Conservation (phyloP, 1,140 invertebrate genomes). For the Mactra quadrangularis region DNA sequence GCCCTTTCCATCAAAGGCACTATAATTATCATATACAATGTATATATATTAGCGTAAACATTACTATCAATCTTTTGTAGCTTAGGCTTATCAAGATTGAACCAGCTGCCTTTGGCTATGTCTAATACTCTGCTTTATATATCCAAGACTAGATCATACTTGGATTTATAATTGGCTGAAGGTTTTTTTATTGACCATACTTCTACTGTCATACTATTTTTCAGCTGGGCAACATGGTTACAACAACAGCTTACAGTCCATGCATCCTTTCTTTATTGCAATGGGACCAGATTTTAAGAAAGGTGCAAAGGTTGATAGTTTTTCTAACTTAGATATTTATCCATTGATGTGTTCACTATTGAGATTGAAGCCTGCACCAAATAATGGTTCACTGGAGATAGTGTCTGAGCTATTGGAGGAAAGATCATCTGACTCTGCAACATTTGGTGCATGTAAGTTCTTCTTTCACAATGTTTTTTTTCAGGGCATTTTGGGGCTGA, state of each 20-base stretch:
- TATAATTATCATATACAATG: no score
- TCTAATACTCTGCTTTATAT: no score
- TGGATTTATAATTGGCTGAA: no score
- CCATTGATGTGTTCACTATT: conserved; percentile 88
- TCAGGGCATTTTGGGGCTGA: no score
- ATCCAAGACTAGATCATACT: no score
- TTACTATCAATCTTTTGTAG: no score
- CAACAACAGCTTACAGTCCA: conserved; percentile 80
- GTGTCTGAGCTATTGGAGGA: conserved; percentile 60
- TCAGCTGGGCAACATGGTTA: conserved; percentile 78
- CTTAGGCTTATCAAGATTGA: no score
- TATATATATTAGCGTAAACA: no score
- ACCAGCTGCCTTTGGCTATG: no score
- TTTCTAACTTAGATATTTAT: conserved; percentile 88
- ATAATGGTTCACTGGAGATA: conserved; percentile 74
- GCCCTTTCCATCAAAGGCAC: no score
- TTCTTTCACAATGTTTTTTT: neutral
- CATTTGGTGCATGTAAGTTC: conserved; percentile 43
- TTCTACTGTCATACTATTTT: neutral
- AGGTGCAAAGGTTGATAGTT: conserved; percentile 84
- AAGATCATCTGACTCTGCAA: neutral
- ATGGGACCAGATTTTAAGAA: conserved; percentile 87
- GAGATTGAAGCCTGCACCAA: conserved; percentile 74
- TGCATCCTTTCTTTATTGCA: conserved; percentile 90
- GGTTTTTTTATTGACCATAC: no score